phyloP scores from a whole-genome alignment of 2,113 vertebrate species.

The Elephas maximus region DNA sequence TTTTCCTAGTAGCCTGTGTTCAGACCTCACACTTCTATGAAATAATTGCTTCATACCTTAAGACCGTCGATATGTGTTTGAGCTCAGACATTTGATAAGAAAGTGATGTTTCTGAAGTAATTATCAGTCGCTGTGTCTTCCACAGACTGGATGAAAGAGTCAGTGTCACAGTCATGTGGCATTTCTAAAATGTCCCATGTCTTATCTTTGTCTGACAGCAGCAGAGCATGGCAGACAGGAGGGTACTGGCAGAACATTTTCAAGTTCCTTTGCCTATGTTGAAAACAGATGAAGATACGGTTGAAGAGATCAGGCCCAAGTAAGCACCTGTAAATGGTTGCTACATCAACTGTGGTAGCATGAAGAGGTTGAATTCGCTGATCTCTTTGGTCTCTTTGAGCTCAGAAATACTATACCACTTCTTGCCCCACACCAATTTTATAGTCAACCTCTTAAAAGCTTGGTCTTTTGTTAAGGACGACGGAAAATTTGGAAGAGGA shows the following conservation, averaged over 20 bases:
- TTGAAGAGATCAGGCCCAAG: slow-evolving; percentile 48
- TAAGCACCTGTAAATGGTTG: slow-evolving; percentile 37
- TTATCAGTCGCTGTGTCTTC: slow-evolving; percentile 75
- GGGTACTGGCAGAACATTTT: slow-evolving; percentile 49
- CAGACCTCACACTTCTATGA: slow-evolving; percentile 53
- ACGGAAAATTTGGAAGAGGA: neutral
- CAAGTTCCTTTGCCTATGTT: slow-evolving; percentile 77
- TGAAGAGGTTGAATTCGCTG: neutral
- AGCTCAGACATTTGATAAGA: slow-evolving; percentile 66
- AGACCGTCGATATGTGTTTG: slow-evolving; percentile 73
- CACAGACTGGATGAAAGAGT: slow-evolving; percentile 75
- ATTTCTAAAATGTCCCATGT: slow-evolving; percentile 79
- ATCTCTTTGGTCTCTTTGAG: neutral
- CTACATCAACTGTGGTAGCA: neutral
- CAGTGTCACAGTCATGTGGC: slow-evolving; percentile 73
- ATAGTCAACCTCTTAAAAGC: neutral
- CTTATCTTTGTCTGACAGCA: slow-evolving; percentile 83
- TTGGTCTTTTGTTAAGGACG: neutral
- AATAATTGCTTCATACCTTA: slow-evolving; percentile 74
- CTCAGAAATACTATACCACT: neutral
- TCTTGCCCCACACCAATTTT: neutral
- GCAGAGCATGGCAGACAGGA: slow-evolving; percentile 79
- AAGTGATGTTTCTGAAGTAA: slow-evolving; percentile 58
- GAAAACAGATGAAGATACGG: slow-evolving; percentile 79
- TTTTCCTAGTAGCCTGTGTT: slow-evolving; percentile 64